These are phyloP conservation scores for Liopterus haemorrhoidalis DNA, from an alignment of 2,888 invertebrate species.

Conservation along the genomic window DNA sequence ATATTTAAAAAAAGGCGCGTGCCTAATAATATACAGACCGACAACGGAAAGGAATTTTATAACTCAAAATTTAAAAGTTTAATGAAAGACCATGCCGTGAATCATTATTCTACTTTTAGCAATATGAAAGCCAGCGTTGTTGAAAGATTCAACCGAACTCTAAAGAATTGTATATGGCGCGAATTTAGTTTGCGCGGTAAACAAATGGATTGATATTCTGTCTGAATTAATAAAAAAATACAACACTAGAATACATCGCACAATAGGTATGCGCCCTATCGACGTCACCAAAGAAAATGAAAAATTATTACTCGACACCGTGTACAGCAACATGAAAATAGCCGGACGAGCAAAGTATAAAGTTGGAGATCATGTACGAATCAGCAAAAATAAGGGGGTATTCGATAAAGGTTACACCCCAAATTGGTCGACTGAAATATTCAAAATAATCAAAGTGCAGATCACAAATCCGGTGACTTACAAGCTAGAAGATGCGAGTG, in stretches of 20 bases:
- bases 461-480: slow-evolving; percentile 37
- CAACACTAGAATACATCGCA: slow-evolving; percentile 38
- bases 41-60: slow-evolving; percentile 34
- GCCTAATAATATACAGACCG: slow-evolving; percentile 27
- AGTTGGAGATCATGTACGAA: slow-evolving; percentile 37
- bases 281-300: slow-evolving; percentile 37
- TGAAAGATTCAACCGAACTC: slow-evolving; percentile 33
- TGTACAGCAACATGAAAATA: slow-evolving; percentile 33
- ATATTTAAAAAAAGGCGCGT: slow-evolving; percentile 11
- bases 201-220: slow-evolving; percentile 17
- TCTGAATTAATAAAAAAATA: slow-evolving; percentile 38
- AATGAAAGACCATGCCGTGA: slow-evolving; percentile 27
- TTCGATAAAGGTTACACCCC: slow-evolving; percentile 40
- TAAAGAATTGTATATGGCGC: slow-evolving; percentile 33
- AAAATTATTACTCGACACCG: slow-evolving; percentile 28
- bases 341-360: slow-evolving; percentile 28
- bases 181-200: slow-evolving; percentile 34
- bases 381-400: slow-evolving; percentile 36
- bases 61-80: slow-evolving; percentile 30
- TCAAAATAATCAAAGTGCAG: slow-evolving; percentile 35
- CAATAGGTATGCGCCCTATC: slow-evolving; percentile 37
- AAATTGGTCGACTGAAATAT: slow-evolving; percentile 40
- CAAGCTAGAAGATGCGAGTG: slow-evolving; percentile 33
- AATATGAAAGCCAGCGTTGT: slow-evolving; percentile 32
- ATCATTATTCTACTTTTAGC: slow-evolving; percentile 30